A percentile compares a stretch with the other conserved stretches of the same genome.
Evolutionary conservation across 2,113 vertebrate species (phyloP).

Genomic region (Phocoena sinus): DNA sequence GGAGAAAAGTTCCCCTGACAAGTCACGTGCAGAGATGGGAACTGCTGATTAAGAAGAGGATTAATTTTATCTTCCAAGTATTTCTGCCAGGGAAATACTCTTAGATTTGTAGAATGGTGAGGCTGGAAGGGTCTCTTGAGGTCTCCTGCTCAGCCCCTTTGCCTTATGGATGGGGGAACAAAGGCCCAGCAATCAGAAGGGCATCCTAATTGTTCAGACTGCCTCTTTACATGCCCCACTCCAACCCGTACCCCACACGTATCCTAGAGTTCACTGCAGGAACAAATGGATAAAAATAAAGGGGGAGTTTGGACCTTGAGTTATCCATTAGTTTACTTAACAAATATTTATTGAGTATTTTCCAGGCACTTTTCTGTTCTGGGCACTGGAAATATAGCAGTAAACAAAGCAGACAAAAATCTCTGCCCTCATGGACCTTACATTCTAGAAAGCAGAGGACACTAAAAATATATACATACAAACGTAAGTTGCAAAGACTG

Average conservation of each 20-base stretch:
- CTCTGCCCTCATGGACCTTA: neutral
- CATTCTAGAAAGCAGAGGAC: neutral
- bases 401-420: constrained; percentile 14
- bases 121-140: neutral
- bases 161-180: neutral
- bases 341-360: constrained; percentile 4
- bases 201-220: neutral
- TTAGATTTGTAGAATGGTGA: neutral
- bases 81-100: constrained; percentile 44
- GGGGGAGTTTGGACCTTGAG: neutral
- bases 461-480: neutral
- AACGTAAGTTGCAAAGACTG: neutral
- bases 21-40: constrained; percentile 64
- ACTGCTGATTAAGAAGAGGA: constrained; percentile 63
- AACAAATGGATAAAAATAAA: neutral
- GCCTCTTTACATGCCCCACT: neutral
- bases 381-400: neutral
- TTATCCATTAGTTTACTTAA: neutral
- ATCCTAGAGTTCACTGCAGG: neutral
- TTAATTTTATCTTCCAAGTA: constrained; percentile 68
- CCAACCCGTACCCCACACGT: neutral
- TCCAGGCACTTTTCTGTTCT: neutral
- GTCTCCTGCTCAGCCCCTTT: neutral
- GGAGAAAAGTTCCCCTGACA: constrained; percentile 79
- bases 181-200: neutral